Evolutionary conservation across 2,888 invertebrate species (phyloP), one percentile per base, ranked within the genome.

Genomic region (Pterostichus niger): DNA sequence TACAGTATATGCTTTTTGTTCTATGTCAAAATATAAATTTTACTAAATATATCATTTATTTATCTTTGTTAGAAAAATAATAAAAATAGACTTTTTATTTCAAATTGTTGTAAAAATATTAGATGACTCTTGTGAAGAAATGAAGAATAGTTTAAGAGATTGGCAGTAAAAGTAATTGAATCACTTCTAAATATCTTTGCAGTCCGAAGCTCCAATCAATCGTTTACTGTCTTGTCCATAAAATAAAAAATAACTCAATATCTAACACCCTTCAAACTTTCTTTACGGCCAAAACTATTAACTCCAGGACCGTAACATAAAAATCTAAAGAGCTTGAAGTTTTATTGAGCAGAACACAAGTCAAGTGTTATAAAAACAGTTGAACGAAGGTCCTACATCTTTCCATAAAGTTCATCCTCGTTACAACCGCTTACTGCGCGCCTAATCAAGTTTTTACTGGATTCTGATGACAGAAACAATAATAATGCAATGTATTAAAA

Each of bases 401-500:
- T 64, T 10, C 4, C 49, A 64, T 64, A 64, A 64, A 64, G 35
- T 35, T 64, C 3, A 31, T 11, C 64, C 64, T n/a, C 24, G 17
- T 17, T 59, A 59, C 10, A 24, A 59, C 10, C 59, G 59, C 13
- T 64, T 35, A n/a, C 64, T 33, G 33, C 2, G 64, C 13, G 35
- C 33, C 68, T 71, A 71, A 71, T 71, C 68, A 71, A 71, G 40
- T 44, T 71, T 71, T 44, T 44, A 71, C 68, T 17, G 7, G 44
- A 71, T 64, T 71, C 68, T 46, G 46, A 71, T 71, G 68, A 71
- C 68, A 71, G 68, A 71, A 71, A 44, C 44, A 71, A 71, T 44
- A 71, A 44, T 71, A 71, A 71, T 40, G 68, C 44, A 44, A 71
- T 71, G 49, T 75, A 75, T 75, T 75, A 52, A 75, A 75, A 75